Base-by-base conservation (phyloP, 30 jellyfish, hydroid and myxozoan species). In the Cassiopea xamachana region DNA sequence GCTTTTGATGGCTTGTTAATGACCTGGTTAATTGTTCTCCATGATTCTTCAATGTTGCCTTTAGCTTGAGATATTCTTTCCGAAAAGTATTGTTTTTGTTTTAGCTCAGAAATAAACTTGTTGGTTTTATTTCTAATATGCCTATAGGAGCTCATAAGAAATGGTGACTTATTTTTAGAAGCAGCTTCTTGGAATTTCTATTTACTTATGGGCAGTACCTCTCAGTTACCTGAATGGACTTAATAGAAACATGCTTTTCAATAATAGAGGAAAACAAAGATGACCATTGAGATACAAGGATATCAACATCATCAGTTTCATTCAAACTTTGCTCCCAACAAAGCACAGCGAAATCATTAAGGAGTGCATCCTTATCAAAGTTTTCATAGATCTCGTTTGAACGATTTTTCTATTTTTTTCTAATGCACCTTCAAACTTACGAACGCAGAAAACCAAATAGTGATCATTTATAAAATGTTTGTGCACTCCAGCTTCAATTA, bases 161-260 rank as follows among this genome's bases (percentile, higher is more conserved):
- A 1, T 2, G 84, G 82, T 17, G 89, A 86, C 18, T 75, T 75
- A 10, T 16, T 50, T 75, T 73, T 73, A 44, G 48, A 2, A 1
- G 88, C 89, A 6, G 92, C 87, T 73, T 84, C 4, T 13, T 82
- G 7, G 10, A 6, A 6, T 82, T 68, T 51, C 44, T 60, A 59
- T 7, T 71, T 19, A 71, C 44, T 69, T 69, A 82, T 5, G 93
- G 82, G 88, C 93, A 86, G 59, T 73, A 86, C 58, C 74, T 86
- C 81, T 76, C 88, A 27, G 79, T 73, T 1, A 86, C 93, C 47
- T 88, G 87, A 58, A 86, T 73, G 50, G 46, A 13, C 10, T 9
- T 60, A 2, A 86, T 1, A 50, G 87, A 82, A 6, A 82, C 87
- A 86, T 86, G 93, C 58, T 86, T 86, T 1, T 86, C 69, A 55